Conservation (phyloP, 2,888 invertebrate genomes). For the Elmis aenea region DNA sequence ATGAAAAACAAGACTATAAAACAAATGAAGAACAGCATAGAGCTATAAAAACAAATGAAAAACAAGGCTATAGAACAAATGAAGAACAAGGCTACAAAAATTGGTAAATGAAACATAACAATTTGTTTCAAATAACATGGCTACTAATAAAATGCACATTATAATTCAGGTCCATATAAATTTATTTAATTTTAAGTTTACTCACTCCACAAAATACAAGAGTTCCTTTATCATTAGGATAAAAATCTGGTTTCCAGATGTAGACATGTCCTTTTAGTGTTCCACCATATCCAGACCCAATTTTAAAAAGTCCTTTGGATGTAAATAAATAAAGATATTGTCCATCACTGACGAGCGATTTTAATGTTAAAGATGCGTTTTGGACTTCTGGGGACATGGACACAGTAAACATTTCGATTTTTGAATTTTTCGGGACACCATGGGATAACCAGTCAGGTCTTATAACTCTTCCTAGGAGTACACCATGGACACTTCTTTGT, state of each 20-base stretch:
- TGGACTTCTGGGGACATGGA: slow-evolving; percentile 49
- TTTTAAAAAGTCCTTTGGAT: slow-evolving; percentile 80
- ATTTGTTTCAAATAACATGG: too few species aligned
- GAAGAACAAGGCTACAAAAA: too few species aligned
- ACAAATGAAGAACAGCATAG: too few species aligned
- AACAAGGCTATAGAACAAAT: too few species aligned
- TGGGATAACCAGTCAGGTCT: slow-evolving; percentile 86
- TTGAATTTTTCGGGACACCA: slow-evolving; percentile 76
- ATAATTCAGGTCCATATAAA: too few species aligned
- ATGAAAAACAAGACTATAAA: too few species aligned
- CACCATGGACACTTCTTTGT: slow-evolving; percentile 85
- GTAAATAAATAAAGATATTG: slow-evolving; percentile 83
- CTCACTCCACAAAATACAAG: slow-evolving; percentile 80
- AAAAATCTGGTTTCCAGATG: slow-evolving; percentile 76
- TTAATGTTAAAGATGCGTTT: slow-evolving; percentile 47
- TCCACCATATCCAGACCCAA: slow-evolving; percentile 92
- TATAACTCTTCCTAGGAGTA: slow-evolving; percentile 75
- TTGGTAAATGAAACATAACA: too few species aligned
- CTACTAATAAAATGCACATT: too few species aligned
- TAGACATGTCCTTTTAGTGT: slow-evolving; percentile 90
- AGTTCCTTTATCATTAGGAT: slow-evolving; percentile 76
- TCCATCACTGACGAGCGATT: slow-evolving; percentile 83
- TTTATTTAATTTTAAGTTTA: too few species aligned
- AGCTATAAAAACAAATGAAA: too few species aligned
- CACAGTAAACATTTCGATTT: slow-evolving; percentile 64